Conservation (phyloP, 2,797 vertebrate species). For the Silurus lanzhouensis region DNA sequence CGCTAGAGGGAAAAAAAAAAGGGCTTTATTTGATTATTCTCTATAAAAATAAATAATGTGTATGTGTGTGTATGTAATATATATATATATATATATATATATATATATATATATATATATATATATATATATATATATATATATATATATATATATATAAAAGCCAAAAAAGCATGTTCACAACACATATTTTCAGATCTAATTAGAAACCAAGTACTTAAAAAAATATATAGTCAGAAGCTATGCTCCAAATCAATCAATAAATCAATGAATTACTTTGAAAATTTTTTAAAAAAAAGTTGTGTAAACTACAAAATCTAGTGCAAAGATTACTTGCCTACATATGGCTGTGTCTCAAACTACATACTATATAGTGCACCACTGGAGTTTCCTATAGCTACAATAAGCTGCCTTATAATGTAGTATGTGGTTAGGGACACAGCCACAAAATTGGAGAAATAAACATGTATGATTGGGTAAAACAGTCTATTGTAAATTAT, state of each 20-base stretch:
- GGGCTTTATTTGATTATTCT: no score
- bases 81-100: no score
- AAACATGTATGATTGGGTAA: not conserved
- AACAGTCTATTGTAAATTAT: not conserved
- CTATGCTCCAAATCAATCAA: not conserved
- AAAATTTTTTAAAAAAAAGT: not conserved
- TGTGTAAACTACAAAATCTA: not conserved
- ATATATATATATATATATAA: no score
- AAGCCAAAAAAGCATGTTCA: no score
- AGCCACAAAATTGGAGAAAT: not conserved
- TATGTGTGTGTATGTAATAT: no score
- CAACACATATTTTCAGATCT: no score
- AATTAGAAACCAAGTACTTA: not conserved
- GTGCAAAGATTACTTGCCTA: not conserved
- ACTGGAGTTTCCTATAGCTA: not conserved
- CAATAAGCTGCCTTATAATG: not conserved
- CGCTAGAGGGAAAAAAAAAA: no score
- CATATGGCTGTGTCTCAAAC: not conserved
- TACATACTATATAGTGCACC: not conserved
- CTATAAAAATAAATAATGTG: no score
- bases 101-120: no score
- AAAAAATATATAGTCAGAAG: not conserved
- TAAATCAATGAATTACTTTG: no score
- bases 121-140: no score
- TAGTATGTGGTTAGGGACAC: not conserved